phyloP scores from a whole-genome alignment of 1,140 invertebrate genomes.

The Drosophila novamexicana region DNA sequence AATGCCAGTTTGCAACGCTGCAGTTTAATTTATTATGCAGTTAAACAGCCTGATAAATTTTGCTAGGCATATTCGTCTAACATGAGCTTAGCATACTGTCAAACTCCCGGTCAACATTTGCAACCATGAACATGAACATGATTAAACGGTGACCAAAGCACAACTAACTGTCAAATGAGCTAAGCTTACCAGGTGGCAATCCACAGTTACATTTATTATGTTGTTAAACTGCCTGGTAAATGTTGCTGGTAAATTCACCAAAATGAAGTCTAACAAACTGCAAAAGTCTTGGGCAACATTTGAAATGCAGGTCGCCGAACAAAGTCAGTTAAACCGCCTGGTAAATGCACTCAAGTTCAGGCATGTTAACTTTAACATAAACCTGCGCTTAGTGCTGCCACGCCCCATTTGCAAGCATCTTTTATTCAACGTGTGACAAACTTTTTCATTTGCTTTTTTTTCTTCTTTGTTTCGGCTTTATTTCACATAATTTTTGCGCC shows the following conservation, averaged over 20 bases:
- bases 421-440: conserved; percentile 9
- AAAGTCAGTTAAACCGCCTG: no score
- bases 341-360: neutral
- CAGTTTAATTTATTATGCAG: neutral
- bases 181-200: neutral
- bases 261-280: no score
- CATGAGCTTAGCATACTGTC: neutral
- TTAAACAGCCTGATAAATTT: neutral
- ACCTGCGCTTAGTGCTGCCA: conserved; percentile 44
- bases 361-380: neutral
- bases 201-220: no score
- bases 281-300: neutral
- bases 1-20: neutral
- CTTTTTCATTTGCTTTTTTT: conserved; percentile 31
- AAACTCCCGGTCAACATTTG: no score
- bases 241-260: neutral
- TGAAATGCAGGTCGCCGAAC: neutral
- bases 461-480: conserved; percentile 54
- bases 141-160: no score
- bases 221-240: neutral
- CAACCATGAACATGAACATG: neutral
- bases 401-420: neutral
- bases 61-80: neutral
- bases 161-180: no score
- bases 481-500: conserved; percentile 71